A percentile compares a stretch with the other conserved stretches of the same genome.
These are phyloP conservation scores for Lagopus muta DNA, from an alignment of 2,113 vertebrate species.

Conservation along the genomic window DNA sequence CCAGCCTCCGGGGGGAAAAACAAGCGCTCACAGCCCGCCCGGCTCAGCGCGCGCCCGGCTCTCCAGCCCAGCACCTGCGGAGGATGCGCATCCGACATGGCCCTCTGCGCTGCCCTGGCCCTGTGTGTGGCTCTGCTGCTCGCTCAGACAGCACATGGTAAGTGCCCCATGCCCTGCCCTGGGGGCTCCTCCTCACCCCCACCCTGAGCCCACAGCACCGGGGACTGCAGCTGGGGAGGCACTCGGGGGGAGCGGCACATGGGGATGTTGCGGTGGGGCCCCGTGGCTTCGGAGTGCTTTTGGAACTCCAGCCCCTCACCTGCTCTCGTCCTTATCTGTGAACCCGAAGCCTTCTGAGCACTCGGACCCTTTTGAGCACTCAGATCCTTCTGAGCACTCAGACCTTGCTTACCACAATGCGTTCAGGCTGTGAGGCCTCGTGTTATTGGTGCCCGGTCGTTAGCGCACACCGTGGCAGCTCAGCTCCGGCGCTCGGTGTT, in stretches of 20 bases:
- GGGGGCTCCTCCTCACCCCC: neutral
- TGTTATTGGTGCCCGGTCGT: accelerated
- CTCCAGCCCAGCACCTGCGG: accelerated
- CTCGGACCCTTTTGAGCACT: neutral
- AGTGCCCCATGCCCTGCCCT: neutral
- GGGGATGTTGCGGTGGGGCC: accelerated
- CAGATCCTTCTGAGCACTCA: neutral
- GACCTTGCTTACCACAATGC: accelerated
- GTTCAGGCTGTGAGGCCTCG: accelerated
- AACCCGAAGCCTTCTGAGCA: neutral
- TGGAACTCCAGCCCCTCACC: accelerated
- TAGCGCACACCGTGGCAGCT: accelerated
- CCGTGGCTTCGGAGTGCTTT: neutral
- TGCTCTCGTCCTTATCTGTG: accelerated
- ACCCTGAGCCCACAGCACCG: accelerated
- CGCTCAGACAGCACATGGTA: accelerated
- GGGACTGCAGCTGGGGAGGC: neutral
- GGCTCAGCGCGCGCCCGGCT: neutral
- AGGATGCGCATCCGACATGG: slow-evolving; percentile 50
- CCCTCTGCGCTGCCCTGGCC: neutral
- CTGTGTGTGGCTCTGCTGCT: slow-evolving; percentile 3
- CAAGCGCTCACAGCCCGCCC: accelerated
- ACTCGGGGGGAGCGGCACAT: accelerated
- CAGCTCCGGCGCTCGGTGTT: accelerated
- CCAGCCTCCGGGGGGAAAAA: slow-evolving; percentile 58